Conservation (phyloP, 2,888 invertebrate species). For the Neoitamus cyanurus region DNA sequence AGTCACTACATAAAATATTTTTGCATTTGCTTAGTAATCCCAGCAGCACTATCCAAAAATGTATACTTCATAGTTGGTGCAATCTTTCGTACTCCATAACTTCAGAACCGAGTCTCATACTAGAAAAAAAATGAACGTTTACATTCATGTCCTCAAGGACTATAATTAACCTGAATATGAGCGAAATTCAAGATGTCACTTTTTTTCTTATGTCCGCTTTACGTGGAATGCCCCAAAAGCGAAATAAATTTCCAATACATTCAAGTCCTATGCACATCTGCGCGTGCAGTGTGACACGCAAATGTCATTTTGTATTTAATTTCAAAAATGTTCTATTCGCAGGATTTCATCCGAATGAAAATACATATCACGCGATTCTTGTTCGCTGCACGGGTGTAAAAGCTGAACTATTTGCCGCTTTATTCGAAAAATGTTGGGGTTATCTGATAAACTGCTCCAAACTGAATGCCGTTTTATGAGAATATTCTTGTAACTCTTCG, state of each 20-base stretch:
- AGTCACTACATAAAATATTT: too few species aligned
- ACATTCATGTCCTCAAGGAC: too few species aligned
- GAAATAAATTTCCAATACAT: not conserved
- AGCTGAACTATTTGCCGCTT: not conserved
- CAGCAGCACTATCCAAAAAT: too few species aligned
- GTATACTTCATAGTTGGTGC: too few species aligned
- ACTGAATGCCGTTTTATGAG: not conserved
- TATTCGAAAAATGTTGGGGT: not conserved
- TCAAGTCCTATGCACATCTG: not conserved
- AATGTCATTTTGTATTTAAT: not conserved
- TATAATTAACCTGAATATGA: too few species aligned
- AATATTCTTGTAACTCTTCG: not conserved
- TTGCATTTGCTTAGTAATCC: too few species aligned
- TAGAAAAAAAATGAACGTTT: too few species aligned
- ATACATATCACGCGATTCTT: not conserved
- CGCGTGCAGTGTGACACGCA: not conserved
- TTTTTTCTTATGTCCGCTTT: too few species aligned
- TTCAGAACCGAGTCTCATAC: too few species aligned
- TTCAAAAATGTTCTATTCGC: not conserved
- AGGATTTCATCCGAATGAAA: not conserved
- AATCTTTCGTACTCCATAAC: too few species aligned
- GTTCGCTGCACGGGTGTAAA: not conserved
- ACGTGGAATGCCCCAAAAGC: too few species aligned
- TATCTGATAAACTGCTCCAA: not conserved
- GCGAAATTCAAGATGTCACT: too few species aligned